A percentile compares a stretch with the other conserved stretches of the same genome.
phyloP scores from a whole-genome alignment of 2,888 invertebrate species.

The Luffia ferchaultella region DNA sequence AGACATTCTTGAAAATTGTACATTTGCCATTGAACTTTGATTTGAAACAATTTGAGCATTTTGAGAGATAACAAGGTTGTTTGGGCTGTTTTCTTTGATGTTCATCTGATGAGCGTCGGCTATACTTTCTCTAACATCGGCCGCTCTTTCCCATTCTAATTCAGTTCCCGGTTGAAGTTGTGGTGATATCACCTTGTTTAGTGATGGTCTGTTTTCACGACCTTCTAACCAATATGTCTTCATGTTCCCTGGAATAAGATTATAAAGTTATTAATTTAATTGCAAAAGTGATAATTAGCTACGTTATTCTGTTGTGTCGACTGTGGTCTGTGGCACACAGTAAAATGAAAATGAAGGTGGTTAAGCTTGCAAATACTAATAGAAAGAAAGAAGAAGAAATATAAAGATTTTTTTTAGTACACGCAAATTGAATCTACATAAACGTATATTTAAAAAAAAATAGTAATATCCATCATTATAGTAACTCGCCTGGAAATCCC shows the following conservation, averaged over 20 bases:
- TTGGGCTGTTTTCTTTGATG: constrained; percentile 28
- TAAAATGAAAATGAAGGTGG: too few relatives aligned
- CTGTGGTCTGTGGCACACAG: too few relatives aligned
- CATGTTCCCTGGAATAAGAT: constrained; percentile 71
- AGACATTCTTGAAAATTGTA: constrained; percentile 9
- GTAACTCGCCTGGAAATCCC: too few relatives aligned
- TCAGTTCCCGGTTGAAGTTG: constrained; percentile 48
- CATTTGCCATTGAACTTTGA: not conserved
- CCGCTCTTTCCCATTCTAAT: constrained; percentile 53
- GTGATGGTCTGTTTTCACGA: constrained; percentile 71
- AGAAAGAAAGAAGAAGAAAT: not conserved
- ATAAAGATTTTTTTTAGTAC: too few relatives aligned
- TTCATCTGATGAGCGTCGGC: constrained; percentile 43
- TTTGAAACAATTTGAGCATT: not conserved
- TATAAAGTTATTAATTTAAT: too few relatives aligned
- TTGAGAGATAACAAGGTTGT: constrained; percentile 23
- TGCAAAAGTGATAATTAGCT: too few relatives aligned
- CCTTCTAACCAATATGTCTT: constrained; percentile 89
- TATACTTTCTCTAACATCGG: constrained; percentile 50
- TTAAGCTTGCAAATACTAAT: not conserved
- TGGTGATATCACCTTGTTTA: constrained; percentile 46
- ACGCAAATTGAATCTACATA: too few relatives aligned
- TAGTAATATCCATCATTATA: too few relatives aligned
- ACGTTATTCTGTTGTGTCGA: too few relatives aligned
- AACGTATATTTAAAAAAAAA: too few relatives aligned